A percentile compares a stretch with the other conserved stretches of the same genome.
Conservation (phyloP, 2,797 vertebrate species). For the Anableps anableps region DNA sequence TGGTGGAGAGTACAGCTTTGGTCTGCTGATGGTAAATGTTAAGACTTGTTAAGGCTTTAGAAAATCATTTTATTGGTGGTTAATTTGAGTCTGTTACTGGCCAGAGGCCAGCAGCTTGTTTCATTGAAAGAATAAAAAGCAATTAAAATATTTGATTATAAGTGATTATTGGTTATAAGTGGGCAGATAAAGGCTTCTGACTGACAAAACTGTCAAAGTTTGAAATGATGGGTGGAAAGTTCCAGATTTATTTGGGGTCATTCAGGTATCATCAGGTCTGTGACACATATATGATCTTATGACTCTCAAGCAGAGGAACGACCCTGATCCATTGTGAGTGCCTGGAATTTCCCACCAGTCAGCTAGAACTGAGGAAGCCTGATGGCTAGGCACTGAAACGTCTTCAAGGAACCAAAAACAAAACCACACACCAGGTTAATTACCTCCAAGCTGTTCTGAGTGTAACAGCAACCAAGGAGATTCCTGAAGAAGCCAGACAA, state of each 20-base stretch:
- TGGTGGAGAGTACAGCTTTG: neutral
- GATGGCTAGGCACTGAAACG: neutral
- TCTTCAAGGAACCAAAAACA: neutral
- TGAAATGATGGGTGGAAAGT: neutral
- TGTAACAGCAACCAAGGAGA: neutral
- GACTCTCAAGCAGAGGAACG: neutral
- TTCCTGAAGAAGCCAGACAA: neutral
- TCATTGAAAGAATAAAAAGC: neutral
- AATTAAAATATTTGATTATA: no score
- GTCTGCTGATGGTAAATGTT: neutral
- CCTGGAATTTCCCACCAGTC: conserved; percentile 8
- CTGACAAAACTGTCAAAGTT: neutral
- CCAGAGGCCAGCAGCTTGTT: neutral
- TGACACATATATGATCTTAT: neutral
- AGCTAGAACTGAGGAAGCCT: neutral
- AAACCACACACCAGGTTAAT: neutral
- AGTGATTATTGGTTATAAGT: neutral
- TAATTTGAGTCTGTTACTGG: neutral
- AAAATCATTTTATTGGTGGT: neutral
- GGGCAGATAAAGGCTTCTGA: neutral
- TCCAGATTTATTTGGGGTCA: neutral
- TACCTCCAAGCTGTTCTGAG: neutral
- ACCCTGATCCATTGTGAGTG: neutral
- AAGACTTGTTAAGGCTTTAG: no score
- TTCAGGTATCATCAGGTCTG: neutral